phyloP scores from a whole-genome alignment of 2,797 vertebrate genomes.

The Myotis vivesi region DNA sequence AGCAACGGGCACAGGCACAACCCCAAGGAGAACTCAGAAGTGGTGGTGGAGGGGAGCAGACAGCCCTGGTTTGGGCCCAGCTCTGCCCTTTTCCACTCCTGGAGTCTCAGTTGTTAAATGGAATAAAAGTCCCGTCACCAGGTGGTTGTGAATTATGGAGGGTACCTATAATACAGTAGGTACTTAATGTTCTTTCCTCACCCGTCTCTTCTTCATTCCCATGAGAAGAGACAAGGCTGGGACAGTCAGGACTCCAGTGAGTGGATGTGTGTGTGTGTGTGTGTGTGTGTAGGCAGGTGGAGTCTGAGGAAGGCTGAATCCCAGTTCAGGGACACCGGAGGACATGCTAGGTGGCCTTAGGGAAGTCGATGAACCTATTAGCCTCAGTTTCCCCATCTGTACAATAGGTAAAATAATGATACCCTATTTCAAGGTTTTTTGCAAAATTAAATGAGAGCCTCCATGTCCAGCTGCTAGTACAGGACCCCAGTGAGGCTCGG shows the following conservation, averaged over 20 bases:
- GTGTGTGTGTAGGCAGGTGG: neutral
- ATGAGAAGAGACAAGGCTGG: neutral
- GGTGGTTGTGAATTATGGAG: neutral
- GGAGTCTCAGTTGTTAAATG: neutral
- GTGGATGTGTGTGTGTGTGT: neutral
- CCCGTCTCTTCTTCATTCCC: neutral
- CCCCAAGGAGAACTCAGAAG: neutral
- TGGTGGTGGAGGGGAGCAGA: neutral
- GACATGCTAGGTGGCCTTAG: neutral
- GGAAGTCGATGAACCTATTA: neutral
- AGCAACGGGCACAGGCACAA: neutral
- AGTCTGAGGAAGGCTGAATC: neutral
- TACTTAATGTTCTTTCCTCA: neutral
- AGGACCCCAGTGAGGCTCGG: neutral
- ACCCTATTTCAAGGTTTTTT: constrained; percentile 9
- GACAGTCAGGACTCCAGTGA: neutral
- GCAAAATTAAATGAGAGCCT: constrained; percentile 32
- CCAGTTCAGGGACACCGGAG: neutral
- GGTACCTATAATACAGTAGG: neutral
- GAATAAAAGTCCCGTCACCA: neutral
- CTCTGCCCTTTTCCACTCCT: neutral
- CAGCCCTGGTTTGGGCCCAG: neutral
- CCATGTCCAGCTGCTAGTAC: neutral
- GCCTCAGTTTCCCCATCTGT: neutral
- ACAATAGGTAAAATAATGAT: neutral